Base-by-base conservation (phyloP, 1,140 invertebrate species). In the Drosophila navojoa region DNA sequence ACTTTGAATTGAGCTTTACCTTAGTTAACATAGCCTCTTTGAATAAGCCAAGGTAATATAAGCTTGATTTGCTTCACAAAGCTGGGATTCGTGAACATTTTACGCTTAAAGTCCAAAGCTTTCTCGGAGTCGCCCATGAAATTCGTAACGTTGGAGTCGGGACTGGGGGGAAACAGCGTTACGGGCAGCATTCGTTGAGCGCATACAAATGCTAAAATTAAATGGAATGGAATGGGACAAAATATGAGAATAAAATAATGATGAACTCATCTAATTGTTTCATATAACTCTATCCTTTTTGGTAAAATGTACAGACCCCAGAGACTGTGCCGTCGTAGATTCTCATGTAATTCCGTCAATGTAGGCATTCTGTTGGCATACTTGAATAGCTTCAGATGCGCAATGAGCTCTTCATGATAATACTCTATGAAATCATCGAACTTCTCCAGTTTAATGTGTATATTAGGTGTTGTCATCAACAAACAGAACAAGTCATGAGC, bases 401-500 rank as follows among this genome's bases (percentile, higher is more conserved):
- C 49, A 0, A 77, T 62, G 10, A 81, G 77, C 44, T 91, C 47
- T 22, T 73, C 67, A 55, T 91, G 79, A 76, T 91, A 91, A 55
- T 79, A 87, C 63, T 87, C 81, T 19, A 91, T 79, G 47, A 91
- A 87, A 49, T 90, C 44, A 59, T 91, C 87, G 7, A 91, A 91
- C 45, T 87, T 71, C 0, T 92, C 32, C 25, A 84, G 35, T 22
- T 91, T 91, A 0, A 85, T 78, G 2, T 71, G 63, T 7, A 71
- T 47, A 35, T 89, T 81, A 6, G 79, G 58, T 0, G 89, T 81
- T n/a, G 87, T 79, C 55, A 86, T 79, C 6, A 90, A 29, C 7
- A 93, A 85, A 15, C 90, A 91, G 0, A 85, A 60, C 1, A 93
- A 54, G 66, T 93, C 93, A 0, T 92, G 69, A 0, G 84, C 91